Base-by-base conservation (phyloP, 2,888 invertebrate species). In the Aphrophora alni region DNA sequence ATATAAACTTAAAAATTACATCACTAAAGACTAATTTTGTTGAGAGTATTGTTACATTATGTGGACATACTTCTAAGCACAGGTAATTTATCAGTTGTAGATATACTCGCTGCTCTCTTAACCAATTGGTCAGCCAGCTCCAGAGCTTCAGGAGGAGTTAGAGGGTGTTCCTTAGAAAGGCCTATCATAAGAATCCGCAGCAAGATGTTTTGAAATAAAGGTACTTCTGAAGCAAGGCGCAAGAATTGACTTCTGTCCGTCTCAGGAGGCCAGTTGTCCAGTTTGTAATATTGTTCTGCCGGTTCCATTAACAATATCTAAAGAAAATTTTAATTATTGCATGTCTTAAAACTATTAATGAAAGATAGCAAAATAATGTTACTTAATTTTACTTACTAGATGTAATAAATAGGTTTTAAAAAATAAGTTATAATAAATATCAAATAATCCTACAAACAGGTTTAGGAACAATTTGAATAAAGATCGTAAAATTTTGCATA, bases 181-280 rank as follows among this genome's bases (percentile, higher is more conserved):
- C 97, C 98, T 84, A 98, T 95, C 83, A 95, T 90, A 74, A 98
- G 91, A 77, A 98, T 91, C 72, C 95, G 89, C 78, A 97, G 89
- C 78, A 98, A 89, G 0, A 97, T 96, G 85, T 94, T 95, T 89
- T 98, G 96, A 51, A 93, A 91, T 72, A 98, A 90, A 0, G 98
- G 98, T 21, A 96, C 95, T 88, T 98, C 98, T 44, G 95, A 94
- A 80, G 95, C 95, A 80, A 97, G 89, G 27, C 97, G 91, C 86
- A 97, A 90, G 78, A 95, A 92, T 72, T 93, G 88, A 33, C 92
- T 92, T 84, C 98, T 91, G 86, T 98, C 98, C 10, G 93, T 93
- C 88, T 99, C 98, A 0, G 96, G 94, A 0, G 97, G 97, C 97
- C 98, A 98, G 88, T 94, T 95, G 88, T 95, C 94, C 82, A 92